phyloP scores from a whole-genome alignment of 2,113 vertebrate species.

The Rhizomys pruinosus region DNA sequence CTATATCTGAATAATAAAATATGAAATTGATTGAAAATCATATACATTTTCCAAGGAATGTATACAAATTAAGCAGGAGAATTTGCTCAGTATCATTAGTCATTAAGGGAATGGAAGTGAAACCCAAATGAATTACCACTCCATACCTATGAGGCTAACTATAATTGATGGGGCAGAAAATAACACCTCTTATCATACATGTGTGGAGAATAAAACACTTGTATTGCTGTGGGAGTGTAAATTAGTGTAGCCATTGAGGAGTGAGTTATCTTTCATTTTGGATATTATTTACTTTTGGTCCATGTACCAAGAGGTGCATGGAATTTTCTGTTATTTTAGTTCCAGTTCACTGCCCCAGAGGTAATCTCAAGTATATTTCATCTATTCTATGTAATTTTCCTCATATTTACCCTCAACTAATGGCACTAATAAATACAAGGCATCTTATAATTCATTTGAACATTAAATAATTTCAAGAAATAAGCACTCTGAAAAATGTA shows the following conservation, averaged over 20 bases:
- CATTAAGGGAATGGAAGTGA: background rate
- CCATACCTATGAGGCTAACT: background rate
- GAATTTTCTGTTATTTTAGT: background rate
- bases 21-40: background rate
- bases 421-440: no score
- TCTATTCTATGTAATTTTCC: background rate
- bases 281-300: background rate
- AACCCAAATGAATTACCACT: background rate
- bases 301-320: background rate
- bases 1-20: background rate
- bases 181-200: background rate
- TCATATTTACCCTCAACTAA: no score
- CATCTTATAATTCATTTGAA: background rate
- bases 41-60: background rate
- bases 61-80: background rate
- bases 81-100: background rate
- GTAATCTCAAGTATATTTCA: background rate
- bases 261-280: background rate
- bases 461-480: background rate
- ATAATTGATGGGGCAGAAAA: background rate
- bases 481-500: background rate
- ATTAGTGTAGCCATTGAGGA: background rate
- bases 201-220: background rate
- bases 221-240: background rate
- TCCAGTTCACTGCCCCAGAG: background rate